Conservation (phyloP, 2,113 vertebrate species). For the Charina bottae region DNA sequence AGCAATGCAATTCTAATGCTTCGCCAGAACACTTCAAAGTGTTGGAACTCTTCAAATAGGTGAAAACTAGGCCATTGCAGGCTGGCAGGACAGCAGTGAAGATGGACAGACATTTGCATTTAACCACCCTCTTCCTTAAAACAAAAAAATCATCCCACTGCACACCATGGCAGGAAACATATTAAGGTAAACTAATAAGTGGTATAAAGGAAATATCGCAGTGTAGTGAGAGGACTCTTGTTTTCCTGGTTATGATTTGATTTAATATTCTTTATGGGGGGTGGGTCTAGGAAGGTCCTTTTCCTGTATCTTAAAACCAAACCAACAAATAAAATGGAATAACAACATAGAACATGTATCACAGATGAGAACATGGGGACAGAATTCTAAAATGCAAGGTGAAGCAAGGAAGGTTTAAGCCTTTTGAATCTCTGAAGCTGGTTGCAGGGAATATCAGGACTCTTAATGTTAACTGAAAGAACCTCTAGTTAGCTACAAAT, state of each 20-base stretch:
- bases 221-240: not conserved
- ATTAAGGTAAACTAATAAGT: not conserved
- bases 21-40: not conserved
- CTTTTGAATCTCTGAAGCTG: not conserved
- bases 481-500: not conserved
- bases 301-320: not conserved
- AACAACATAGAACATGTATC: not conserved
- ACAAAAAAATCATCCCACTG: not conserved
- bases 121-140: not conserved
- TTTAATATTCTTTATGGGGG: not conserved
- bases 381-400: not conserved
- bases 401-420: not conserved
- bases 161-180: not conserved
- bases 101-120: not conserved
- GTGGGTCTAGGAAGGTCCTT: not conserved
- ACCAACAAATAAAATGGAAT: not conserved
- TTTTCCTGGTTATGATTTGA: not conserved
- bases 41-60: not conserved
- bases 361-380: not conserved
- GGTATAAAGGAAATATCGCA: too few species aligned
- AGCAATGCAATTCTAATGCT: not conserved
- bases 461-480: not conserved
- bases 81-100: not conserved
- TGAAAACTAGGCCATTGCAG: not conserved
- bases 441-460: not conserved